Evolutionary conservation across 2,888 invertebrate genomes (phyloP), one percentile per base, ranked within the genome.

Genomic region (Apamea monoglypha): DNA sequence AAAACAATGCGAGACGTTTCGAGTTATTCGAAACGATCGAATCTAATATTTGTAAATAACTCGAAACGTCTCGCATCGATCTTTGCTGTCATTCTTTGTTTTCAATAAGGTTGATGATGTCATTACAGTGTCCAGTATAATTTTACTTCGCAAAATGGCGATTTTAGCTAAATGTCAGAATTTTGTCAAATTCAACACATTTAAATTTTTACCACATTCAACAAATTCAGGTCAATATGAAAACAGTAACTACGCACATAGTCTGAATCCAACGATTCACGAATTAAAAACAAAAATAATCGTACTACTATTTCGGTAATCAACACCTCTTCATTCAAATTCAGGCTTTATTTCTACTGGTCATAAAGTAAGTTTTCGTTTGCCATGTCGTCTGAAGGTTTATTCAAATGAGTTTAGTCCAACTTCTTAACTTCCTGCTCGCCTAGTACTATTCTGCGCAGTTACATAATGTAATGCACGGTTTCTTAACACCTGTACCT

Each of bases 401-500:
- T 88, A 88, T 89, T 87, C 82, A 89, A 89, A 89, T 89, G 64
- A 80, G 75, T 69, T 61, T 72, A 80, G 84, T 76, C 69, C 67
- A 85, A 80, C 84, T 88, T 80, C 82, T 88, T 64, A 12, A 80
- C 74, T 91, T 91, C 85, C 90, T 91, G 87, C 29, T 89, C 61
- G 75, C 91, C 89, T 90, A 71, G 91, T 91, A 88, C 78, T 85
- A 85, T 86, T 84, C 76, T 90, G 83, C 89, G 90, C 80, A 87
- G 88, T 90, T 90, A 84, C 79, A 78, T 79, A 88, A 83, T 86
- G 74, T 44, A 72, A 87, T 86, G 83, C 85, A 82, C 84, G 82
- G 84, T 80, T 81, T 81, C 32, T 44, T 69, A 63, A 80, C 82
- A 83, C 80, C 72, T 83, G 79, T 81, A 40, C 32, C 4, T 74